Conservation (phyloP, 2,113 vertebrate species). For the Cyprinodon tularosa region DNA sequence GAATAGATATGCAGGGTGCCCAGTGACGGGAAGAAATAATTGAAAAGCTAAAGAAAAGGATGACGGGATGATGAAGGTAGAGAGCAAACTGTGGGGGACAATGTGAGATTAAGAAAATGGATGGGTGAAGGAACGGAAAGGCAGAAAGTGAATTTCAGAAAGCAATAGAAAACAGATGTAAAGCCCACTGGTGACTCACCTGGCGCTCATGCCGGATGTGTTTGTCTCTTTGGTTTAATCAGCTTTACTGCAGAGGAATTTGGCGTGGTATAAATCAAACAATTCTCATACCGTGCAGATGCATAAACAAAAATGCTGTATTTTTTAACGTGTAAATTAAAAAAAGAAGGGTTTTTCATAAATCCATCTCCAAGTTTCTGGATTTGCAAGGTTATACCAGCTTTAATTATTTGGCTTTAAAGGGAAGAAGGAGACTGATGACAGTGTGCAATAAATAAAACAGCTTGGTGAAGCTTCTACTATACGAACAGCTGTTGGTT, state of each 20-base stretch:
- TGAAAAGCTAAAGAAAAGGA: constrained; percentile 24
- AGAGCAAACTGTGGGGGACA: not conserved
- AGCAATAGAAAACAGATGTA: constrained; percentile 49
- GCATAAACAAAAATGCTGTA: not conserved
- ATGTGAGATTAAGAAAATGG: constrained; percentile 23
- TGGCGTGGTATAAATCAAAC: not conserved
- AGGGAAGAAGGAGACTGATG: not conserved
- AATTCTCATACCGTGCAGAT: not conserved
- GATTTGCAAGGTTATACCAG: not conserved
- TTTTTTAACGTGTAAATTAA: not conserved
- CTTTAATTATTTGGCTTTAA: not conserved
- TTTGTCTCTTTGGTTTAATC: constrained; percentile 31
- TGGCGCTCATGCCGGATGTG: constrained; percentile 27
- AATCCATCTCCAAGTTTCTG: not conserved
- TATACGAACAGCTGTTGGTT: not conserved
- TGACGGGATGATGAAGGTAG: constrained; percentile 8
- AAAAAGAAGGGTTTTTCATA: not conserved
- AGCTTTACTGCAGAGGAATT: not conserved
- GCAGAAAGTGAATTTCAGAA: constrained; percentile 35
- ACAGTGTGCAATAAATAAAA: no score
- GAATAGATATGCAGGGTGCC: not conserved
- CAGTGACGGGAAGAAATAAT: constrained; percentile 4
- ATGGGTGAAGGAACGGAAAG: constrained; percentile 29
- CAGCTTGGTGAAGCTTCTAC: not conserved
- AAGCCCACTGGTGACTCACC: constrained; percentile 57